Evolutionary conservation across 2,113 vertebrate species (phyloP).

Genomic region (Laticauda laticaudata): DNA sequence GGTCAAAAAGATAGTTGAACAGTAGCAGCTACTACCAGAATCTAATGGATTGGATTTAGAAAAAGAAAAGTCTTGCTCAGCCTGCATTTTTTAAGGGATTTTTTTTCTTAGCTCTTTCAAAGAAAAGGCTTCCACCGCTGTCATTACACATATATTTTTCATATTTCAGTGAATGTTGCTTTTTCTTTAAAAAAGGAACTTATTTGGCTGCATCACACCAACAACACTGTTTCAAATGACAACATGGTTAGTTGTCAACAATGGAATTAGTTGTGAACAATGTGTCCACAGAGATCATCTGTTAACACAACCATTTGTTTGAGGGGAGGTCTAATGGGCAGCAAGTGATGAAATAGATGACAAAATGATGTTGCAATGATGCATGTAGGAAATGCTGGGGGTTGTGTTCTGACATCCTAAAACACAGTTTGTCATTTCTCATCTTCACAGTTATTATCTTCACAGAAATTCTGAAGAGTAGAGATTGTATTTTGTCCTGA

Average conservation of each 20-base stretch:
- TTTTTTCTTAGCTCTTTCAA: background rate
- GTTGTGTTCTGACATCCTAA: background rate
- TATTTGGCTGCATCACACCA: background rate
- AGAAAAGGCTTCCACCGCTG: background rate
- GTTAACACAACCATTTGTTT: background rate
- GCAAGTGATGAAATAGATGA: background rate
- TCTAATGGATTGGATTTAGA: background rate
- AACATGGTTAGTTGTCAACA: background rate
- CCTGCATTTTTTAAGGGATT: too few relatives aligned
- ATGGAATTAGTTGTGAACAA: background rate
- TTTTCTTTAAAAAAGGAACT: background rate
- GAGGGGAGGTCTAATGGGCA: background rate
- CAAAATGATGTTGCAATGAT: background rate
- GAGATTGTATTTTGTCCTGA: background rate
- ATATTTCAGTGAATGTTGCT: background rate
- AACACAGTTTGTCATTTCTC: background rate
- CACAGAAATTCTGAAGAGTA: background rate
- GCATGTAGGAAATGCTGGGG: background rate
- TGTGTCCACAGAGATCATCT: background rate
- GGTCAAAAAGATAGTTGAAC: background rate
- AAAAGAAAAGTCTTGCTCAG: background rate
- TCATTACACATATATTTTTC: background rate
- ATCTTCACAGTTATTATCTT: background rate
- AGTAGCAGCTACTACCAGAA: background rate
- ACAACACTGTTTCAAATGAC: background rate